Base-by-base conservation (phyloP, 2,888 invertebrate species). In the Hemicrepidius hirtus region DNA sequence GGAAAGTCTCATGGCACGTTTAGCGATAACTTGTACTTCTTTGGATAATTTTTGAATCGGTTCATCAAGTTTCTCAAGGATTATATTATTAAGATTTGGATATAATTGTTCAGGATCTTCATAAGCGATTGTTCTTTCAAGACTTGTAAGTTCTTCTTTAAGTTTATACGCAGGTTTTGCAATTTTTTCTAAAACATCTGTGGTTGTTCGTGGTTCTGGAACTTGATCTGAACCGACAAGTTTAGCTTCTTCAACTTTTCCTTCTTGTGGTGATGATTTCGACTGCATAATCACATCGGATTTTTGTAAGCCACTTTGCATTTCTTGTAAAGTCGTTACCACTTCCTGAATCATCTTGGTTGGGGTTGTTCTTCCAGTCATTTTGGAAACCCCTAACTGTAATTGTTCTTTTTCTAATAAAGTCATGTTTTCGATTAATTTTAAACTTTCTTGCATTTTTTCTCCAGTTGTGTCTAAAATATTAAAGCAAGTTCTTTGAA, bases 401-500 rank as follows among this genome's bases (percentile, higher is more conserved):
- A 84, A 81, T 70, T 86, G 77, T 74, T 86, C 85, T 21, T 86
- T 84, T 84, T 88, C 87, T 80, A 91, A 82, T 75, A 86, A 78
- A 71, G 88, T 85, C 3, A 90, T 85, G 13, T 87, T 85, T 75
- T 89, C 89, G 0, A 92, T 83, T 75, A 89, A 87, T 13, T 88
- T 86, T 59, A 92, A 85, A 4, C 90, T 85, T 55, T 88, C 87
- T 57, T 90, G 88, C 75, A 93, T 85, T 74, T 90, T 88, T 53
- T 86, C 85, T 2, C 90, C 89, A 69, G 91, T 89, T 21, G 87
- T 90, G 78, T 92, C 90, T 68, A 93, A 86, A 71, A 93, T 89
- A 77, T 91, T 91, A 12, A 90, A 88, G 82, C 93, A 92, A 0
- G 93, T 92, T 80, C 90, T 89, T 81, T 92, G 92, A 0, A 93